Percentiles rank a stretch among this genome's conserved stretches.
Evolutionary conservation across 2,888 invertebrate species (phyloP).

Genomic region (Cheilosia scutellata): DNA sequence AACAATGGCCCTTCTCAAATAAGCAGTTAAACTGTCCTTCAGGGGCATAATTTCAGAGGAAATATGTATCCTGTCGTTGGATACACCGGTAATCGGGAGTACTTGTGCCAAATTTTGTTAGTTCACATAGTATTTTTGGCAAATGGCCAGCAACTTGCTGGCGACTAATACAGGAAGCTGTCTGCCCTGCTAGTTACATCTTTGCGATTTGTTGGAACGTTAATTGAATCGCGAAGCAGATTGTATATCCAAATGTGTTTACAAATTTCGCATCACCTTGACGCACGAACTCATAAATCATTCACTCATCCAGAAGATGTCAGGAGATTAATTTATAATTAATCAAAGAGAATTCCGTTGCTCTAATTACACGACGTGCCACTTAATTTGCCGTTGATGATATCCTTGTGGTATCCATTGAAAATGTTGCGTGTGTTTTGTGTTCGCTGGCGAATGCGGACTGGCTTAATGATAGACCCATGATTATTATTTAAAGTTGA

Average conservation of each 20-base stretch:
- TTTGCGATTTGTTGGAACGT: conserved; percentile 56
- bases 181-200: conserved; percentile 49
- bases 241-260: background rate
- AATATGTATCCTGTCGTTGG: conserved; percentile 41
- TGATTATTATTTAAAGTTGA: conserved; percentile 69
- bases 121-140: conserved; percentile 33
- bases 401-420: conserved; percentile 62
- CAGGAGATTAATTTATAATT: conserved; percentile 67
- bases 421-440: conserved; percentile 60
- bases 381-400: conserved; percentile 64
- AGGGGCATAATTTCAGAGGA: conserved; percentile 52
- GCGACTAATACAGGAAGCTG: conserved; percentile 57
- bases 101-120: conserved; percentile 54
- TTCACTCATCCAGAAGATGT: conserved; percentile 33
- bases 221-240: conserved; percentile 27
- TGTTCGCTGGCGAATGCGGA: conserved; percentile 47
- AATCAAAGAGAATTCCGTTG: conserved; percentile 57
- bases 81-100: conserved; percentile 44
- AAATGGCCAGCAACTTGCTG: conserved; percentile 43
- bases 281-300: conserved; percentile 38
- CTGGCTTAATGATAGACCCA: conserved; percentile 62
- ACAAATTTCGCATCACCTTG: conserved; percentile 32
- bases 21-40: conserved; percentile 65
- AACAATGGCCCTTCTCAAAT: conserved; percentile 57
- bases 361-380: conserved; percentile 61